Evolutionary conservation across 2,888 invertebrate genomes (phyloP).

Genomic region (Epirrhoe alternata): DNA sequence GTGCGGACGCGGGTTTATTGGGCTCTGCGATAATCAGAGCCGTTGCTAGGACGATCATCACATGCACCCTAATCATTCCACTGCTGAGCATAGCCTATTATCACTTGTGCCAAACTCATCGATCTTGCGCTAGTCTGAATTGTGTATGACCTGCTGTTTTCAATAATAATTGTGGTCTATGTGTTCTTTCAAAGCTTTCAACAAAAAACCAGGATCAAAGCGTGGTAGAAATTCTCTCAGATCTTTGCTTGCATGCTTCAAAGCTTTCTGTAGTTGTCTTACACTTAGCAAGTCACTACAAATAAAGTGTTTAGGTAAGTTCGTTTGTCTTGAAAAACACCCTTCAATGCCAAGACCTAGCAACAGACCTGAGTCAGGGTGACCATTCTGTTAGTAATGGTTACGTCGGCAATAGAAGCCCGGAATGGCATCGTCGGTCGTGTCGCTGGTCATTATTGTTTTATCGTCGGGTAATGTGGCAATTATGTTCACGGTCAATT

Average conservation of each 20-base stretch:
- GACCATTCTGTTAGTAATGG: slow-evolving; percentile 36
- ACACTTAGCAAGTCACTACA: no score
- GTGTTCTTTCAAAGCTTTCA: no score
- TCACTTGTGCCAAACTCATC: background rate
- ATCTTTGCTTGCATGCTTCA: no score
- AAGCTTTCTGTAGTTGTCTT: no score
- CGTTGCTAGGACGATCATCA: background rate
- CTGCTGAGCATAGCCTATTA: no score
- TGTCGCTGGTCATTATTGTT: slow-evolving; percentile 29
- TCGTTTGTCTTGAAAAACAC: background rate
- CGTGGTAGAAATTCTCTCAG: no score
- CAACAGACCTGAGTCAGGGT: slow-evolving; percentile 24
- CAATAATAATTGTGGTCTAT: no score
- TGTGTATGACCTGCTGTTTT: no score
- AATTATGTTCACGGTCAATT: slow-evolving; percentile 21
- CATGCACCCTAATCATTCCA: no score
- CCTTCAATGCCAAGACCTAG: background rate
- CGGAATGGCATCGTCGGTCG: slow-evolving; percentile 18
- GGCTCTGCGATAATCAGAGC: slow-evolving; percentile 10
- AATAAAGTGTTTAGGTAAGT: no score
- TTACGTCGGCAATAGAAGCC: slow-evolving; percentile 30
- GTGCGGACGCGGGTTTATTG: slow-evolving; percentile 32
- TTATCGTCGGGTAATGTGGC: slow-evolving; percentile 26
- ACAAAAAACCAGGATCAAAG: no score
- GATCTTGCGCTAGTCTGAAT: no score